A percentile compares a stretch with the other conserved stretches of the same genome.
These are phyloP conservation scores for Gastracanthus pulcherrimus DNA, from an alignment of 2,888 invertebrate genomes.

Conservation along the genomic window DNA sequence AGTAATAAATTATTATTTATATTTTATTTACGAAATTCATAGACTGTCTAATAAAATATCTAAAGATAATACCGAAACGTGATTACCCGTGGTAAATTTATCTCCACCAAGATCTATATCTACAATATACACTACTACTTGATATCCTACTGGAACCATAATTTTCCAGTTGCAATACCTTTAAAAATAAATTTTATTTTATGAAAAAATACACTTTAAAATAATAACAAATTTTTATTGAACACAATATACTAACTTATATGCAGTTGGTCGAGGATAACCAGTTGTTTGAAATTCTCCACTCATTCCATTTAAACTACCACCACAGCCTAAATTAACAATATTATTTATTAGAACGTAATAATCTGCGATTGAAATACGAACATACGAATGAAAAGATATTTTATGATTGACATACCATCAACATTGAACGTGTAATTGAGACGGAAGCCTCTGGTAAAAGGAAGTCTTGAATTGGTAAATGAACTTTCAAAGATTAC, in stretches of 20 bases:
- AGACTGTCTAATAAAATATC: neutral
- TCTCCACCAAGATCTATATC: conserved; percentile 79
- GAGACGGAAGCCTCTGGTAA: conserved; percentile 80
- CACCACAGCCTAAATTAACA: conserved; percentile 82
- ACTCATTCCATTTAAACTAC: conserved; percentile 80
- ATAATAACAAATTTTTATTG: neutral
- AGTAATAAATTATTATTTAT: neutral
- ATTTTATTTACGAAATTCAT: neutral
- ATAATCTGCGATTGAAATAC: too few relatives aligned
- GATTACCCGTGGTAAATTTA: conserved; percentile 1
- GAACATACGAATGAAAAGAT: conserved; percentile 1
- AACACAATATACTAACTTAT: conserved; percentile 64
- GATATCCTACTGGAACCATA: conserved; percentile 82
- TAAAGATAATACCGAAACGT: conserved; percentile 44
- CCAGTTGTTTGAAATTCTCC: conserved; percentile 86
- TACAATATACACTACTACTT: conserved; percentile 82
- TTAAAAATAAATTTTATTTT: conserved; percentile 45
- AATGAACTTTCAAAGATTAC: conserved; percentile 79
- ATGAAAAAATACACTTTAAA: neutral
- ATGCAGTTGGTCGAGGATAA: conserved; percentile 80
- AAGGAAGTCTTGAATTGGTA: neutral
- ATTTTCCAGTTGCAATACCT: conserved; percentile 85
- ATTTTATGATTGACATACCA: conserved; percentile 77
- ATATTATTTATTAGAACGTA: too few relatives aligned
- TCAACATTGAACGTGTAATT: conserved; percentile 80